Conservation (phyloP, 2,888 invertebrate genomes). For the Drosophila subquinaria region DNA sequence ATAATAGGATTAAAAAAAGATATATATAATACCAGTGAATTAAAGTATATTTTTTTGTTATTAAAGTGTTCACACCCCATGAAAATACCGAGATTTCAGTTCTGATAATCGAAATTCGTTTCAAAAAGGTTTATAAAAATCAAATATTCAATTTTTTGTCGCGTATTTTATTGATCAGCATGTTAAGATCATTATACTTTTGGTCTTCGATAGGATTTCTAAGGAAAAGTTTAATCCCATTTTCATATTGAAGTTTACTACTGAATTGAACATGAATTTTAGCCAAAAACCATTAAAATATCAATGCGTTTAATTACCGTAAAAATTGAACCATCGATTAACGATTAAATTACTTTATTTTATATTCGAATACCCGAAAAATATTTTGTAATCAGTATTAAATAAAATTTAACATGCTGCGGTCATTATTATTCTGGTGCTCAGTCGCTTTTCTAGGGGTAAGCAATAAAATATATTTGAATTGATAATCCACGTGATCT, state of each 20-base stretch:
- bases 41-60: too few species aligned
- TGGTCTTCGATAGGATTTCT: too few species aligned
- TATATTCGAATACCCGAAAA: too few species aligned
- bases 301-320: slow-evolving; percentile 20
- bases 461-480: not conserved
- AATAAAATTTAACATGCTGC: slow-evolving; percentile 9
- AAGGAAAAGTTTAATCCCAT: not conserved
- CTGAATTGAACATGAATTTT: not conserved
- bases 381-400: not conserved
- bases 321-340: not conserved
- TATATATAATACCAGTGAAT: too few species aligned
- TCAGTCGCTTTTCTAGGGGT: slow-evolving; percentile 14
- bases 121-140: not conserved
- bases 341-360: not conserved
- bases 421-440: not conserved
- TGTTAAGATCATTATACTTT: too few species aligned
- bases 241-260: not conserved
- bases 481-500: too few species aligned
- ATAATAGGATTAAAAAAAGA: too few species aligned
- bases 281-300: slow-evolving; percentile 1
- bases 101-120: not conserved
- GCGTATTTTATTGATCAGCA: not conserved
- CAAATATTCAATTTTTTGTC: not conserved
- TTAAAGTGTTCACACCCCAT: not conserved
- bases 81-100: not conserved